Base-by-base conservation (phyloP, 2,888 invertebrate species). In the Pristionchus exspectatus region DNA sequence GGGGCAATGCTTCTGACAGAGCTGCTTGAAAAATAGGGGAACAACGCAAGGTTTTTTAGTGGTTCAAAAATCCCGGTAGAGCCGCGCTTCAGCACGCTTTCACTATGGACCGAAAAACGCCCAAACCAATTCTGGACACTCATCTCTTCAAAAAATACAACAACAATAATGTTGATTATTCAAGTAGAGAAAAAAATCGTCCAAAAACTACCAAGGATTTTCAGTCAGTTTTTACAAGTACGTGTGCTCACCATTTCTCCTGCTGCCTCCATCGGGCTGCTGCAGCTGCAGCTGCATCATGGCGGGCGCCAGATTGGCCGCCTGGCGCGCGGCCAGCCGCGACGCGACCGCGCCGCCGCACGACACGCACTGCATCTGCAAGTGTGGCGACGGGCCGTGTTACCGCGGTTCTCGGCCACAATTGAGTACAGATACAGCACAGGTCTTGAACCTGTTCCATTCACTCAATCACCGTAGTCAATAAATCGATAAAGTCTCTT, bases 351-450 rank as follows among this genome's bases (percentile, higher is more conserved):
- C 50, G 50, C 81, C 81, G 50, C 81, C 81, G 50, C 81, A 81
- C 81, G 81, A 81, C 81, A 81, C 81, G 27, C 81, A 81, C n/a
- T 81, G 81, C 81, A 81, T 81, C 74, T 81, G 81, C 38, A 24
- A 27, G 33, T 72, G 72, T 33, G 33, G 33, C n/a, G n/a, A 5
- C 27, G n/a, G 27, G n/a, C 63, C n/a, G 24, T 63, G 24, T 24
- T 63, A 9, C 63, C 24, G 1, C n/a, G 7, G 24, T 2, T 24
- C 18, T 21, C 16, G 14, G 56, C 18, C 56, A 12, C 30, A 0
- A 5, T 27, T n/a, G 27, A 24, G 5, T 5, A 24, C 12, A 81
- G 81, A 54, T 81, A 81, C 21, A n/a, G n/a, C n/a, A 2, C 81
- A 81, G 81, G 81, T 81, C 50, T 54, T 54, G 81, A 81, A 81